Conservation (phyloP, 2,888 invertebrate species). For the Gymnocheta viridis region DNA sequence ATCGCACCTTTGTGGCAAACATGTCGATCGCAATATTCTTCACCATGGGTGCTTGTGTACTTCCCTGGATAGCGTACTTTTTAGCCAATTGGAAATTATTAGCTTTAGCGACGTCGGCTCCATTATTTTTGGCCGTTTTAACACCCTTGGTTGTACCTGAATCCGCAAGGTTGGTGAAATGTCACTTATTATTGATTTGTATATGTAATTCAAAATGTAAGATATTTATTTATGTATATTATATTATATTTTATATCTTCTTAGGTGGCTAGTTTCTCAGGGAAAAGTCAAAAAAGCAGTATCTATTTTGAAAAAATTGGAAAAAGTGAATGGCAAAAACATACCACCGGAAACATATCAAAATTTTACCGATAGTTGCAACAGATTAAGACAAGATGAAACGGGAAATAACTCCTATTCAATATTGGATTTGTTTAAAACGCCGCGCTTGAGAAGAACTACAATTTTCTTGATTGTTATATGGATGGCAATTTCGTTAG, state of each 20-base stretch:
- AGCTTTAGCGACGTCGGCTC: slow-evolving; percentile 90
- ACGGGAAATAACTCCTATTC: slow-evolving; percentile 88
- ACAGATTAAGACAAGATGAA: slow-evolving; percentile 88
- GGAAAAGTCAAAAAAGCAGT: slow-evolving; percentile 91
- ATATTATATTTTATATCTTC: slow-evolving; percentile 1
- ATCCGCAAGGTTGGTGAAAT: slow-evolving; percentile 87
- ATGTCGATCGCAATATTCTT: slow-evolving; percentile 95
- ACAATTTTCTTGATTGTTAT: slow-evolving; percentile 90
- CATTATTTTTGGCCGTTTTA: slow-evolving; percentile 86
- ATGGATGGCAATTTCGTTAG: slow-evolving; percentile 95
- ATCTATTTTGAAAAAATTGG: slow-evolving; percentile 89
- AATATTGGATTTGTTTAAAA: slow-evolving; percentile 90
- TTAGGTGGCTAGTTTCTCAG: slow-evolving; percentile 92
- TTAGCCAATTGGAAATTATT: slow-evolving; percentile 91
- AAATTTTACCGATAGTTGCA: slow-evolving; percentile 86
- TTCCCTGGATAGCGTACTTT: slow-evolving; percentile 93
- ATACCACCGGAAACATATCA: slow-evolving; percentile 89
- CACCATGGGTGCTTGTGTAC: slow-evolving; percentile 89
- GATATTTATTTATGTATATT: background rate
- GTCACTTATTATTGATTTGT: background rate
- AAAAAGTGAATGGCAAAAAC: slow-evolving; percentile 89
- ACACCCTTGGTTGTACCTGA: slow-evolving; percentile 92
- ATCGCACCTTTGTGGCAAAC: slow-evolving; percentile 94
- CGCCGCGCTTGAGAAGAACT: slow-evolving; percentile 89
- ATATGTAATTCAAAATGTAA: background rate